Conservation (phyloP, 2,888 invertebrate species). For the Drosophila ustulata region DNA sequence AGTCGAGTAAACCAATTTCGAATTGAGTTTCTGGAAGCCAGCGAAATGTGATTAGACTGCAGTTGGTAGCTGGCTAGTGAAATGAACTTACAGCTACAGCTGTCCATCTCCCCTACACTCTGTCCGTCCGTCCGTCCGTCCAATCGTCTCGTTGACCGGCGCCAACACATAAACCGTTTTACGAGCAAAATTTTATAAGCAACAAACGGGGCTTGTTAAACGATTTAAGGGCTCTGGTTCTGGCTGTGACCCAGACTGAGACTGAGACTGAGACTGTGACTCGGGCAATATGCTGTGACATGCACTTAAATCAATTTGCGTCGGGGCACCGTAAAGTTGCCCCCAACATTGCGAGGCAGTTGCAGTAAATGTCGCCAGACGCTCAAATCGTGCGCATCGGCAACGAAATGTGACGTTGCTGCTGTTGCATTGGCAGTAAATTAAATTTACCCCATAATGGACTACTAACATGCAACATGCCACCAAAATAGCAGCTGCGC, state of each 20-base stretch:
- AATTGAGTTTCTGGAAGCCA: conserved; percentile 43
- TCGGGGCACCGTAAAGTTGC: conserved; percentile 50
- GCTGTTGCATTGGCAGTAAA: conserved; percentile 56
- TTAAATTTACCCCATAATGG: conserved; percentile 74
- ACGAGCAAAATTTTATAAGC: conserved; percentile 75
- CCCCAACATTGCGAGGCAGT: conserved; percentile 34
- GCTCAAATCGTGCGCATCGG: conserved; percentile 71
- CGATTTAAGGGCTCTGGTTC: conserved; percentile 54
- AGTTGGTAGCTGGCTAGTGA: conserved; percentile 34
- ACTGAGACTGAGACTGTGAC: neutral
- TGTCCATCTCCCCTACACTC: conserved; percentile 4
- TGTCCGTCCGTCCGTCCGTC: conserved; percentile 1
- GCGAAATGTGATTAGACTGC: conserved; percentile 78
- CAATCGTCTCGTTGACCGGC: conserved; percentile 14
- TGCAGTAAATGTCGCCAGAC: conserved; percentile 50
- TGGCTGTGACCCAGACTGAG: neutral
- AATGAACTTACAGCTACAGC: conserved; percentile 51
- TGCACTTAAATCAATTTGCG: conserved; percentile 79
- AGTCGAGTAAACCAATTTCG: conserved; percentile 73
- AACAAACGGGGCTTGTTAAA: conserved; percentile 77
- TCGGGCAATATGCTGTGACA: conserved; percentile 69
- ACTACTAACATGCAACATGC: conserved; percentile 62
- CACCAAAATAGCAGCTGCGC: conserved; percentile 38
- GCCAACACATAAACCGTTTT: conserved; percentile 68
- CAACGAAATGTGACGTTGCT: conserved; percentile 48